Evolutionary conservation across 2,113 vertebrate species (phyloP).

Genomic region (Ciconia boyciana): DNA sequence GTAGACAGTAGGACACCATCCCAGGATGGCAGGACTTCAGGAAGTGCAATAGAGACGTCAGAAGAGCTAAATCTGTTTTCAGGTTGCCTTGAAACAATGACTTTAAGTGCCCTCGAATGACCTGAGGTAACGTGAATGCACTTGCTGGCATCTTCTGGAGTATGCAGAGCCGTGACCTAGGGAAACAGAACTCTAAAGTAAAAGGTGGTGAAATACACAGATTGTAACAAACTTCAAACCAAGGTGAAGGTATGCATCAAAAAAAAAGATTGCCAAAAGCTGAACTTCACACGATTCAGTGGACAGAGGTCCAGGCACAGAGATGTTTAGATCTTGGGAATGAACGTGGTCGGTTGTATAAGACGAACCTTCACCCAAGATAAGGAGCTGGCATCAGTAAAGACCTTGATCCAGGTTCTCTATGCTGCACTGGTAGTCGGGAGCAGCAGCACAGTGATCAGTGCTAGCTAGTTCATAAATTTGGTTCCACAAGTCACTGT

Average conservation of each 20-base stretch:
- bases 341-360: background rate
- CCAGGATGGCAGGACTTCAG: background rate
- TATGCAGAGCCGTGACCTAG: background rate
- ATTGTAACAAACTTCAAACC: background rate
- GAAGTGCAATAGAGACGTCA: background rate
- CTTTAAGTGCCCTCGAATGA: background rate
- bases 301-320: background rate
- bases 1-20: background rate
- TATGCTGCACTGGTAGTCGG: accelerated
- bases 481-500: background rate
- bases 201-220: background rate
- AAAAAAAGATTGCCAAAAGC: background rate
- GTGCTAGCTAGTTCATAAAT: background rate
- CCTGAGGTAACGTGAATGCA: background rate
- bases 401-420: background rate
- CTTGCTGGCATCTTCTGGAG: background rate
- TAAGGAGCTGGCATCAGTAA: background rate
- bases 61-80: background rate
- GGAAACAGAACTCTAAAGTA: background rate
- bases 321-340: background rate
- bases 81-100: background rate
- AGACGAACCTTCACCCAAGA: background rate
- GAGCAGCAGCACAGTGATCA: background rate
- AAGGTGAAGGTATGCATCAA: background rate
- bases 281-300: background rate